Base-by-base conservation (phyloP, 2,888 invertebrate genomes). In the Drosophila mulleri region DNA sequence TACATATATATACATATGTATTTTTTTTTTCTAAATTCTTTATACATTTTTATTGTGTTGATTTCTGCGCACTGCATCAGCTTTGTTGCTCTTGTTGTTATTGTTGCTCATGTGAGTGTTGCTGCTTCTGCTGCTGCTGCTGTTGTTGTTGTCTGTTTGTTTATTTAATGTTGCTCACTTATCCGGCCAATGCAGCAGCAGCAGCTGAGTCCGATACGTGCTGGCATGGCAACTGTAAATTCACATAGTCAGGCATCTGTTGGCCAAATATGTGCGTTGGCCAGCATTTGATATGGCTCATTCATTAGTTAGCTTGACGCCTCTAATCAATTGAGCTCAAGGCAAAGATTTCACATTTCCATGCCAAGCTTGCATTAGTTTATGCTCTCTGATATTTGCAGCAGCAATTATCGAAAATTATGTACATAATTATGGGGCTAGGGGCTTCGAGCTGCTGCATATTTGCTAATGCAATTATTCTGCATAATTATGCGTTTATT, bases 391-490 rank as follows among this genome's bases (percentile, higher is more conserved):
- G 26, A 53, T 59, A 64, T 45, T 59, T 68, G 72, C 39, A 45
- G 32, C 59, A 29, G 37, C 59, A 76, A 80, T 78, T 73, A 78
- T 41, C 63, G 5, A 60, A 50, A 78, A 72, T 73, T 60, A 70
- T 72, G 72, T 53, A 64, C 68, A 76, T 80, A 78, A 78, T 86
- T 83, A 69, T 72, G 53, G 18, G 39, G 56, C 23, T 56, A 23
- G 59, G 53, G 42, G 74, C 70, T 67, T 65, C 68, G 68, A 54
- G 68, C 76, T 66, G 69, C 54, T n/a, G 69, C 69, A 78, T 81
- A 86, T 79, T 82, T 88, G 83, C 76, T 68, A 78, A 85, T 85
- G 86, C 80, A 86, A 86, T 88, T 82, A 88, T 75, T 80, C 72
- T 59, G 75, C 78, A 88, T 82, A 88, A 86, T 88, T 82, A 78